These are phyloP conservation scores for Bubo scandiacus DNA, from an alignment of 2,113 vertebrate species.

Conservation along the genomic window DNA sequence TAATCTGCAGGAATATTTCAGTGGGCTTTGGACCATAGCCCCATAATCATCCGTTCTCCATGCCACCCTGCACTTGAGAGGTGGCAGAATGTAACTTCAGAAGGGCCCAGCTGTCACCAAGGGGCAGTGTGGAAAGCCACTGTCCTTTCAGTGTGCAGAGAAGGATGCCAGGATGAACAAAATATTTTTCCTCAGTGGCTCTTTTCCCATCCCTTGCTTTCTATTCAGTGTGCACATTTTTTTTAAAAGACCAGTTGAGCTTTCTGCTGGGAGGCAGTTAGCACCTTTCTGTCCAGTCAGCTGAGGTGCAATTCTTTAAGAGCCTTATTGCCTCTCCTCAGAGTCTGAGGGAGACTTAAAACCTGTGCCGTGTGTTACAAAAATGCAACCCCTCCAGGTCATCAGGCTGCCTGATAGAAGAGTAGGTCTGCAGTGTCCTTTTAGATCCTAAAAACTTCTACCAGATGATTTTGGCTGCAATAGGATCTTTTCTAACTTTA, in stretches of 20 bases:
- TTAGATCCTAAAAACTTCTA: background rate
- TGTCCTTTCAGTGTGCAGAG: background rate
- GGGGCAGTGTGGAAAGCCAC: background rate
- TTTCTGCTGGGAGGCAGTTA: background rate
- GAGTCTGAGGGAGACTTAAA: background rate
- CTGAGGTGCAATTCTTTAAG: background rate
- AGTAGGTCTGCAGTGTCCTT: background rate
- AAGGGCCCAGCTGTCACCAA: background rate
- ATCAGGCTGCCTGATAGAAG: background rate
- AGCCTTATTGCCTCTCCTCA: background rate
- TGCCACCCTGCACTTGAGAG: background rate
- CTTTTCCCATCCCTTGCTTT: background rate
- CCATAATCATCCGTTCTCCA: background rate
- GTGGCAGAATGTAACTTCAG: background rate
- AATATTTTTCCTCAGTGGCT: background rate
- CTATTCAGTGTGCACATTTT: background rate
- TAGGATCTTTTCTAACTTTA: background rate
- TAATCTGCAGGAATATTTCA: background rate
- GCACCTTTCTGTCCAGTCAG: background rate
- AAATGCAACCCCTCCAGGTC: background rate
- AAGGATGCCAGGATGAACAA: background rate
- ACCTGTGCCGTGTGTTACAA: background rate
- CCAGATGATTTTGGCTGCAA: background rate
- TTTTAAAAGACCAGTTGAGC: background rate
- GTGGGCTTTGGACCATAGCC: background rate